phyloP scores from a whole-genome alignment of 2,888 invertebrate genomes.

The Ferrisia virgata region DNA sequence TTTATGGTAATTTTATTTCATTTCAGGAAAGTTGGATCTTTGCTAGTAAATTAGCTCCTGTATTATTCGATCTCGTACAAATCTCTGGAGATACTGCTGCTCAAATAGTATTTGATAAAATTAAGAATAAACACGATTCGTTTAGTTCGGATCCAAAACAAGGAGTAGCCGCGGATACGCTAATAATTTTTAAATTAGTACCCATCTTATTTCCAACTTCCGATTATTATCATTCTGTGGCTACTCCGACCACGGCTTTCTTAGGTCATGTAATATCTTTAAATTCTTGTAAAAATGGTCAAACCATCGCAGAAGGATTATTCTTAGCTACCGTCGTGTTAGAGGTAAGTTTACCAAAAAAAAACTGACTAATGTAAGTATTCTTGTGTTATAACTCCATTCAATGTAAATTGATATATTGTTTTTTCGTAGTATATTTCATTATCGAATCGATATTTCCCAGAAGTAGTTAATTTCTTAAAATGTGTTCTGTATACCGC shows the following conservation, averaged over 20 bases:
- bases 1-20: constrained; percentile 7
- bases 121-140: constrained; percentile 68
- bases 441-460: constrained; percentile 75
- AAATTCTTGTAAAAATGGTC: constrained; percentile 62
- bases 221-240: constrained; percentile 83
- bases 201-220: constrained; percentile 82
- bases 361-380: not conserved
- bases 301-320: constrained; percentile 73
- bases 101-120: constrained; percentile 63
- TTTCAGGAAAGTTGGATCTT: constrained; percentile 50
- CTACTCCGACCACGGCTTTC: constrained; percentile 78
- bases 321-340: constrained; percentile 69
- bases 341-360: constrained; percentile 59
- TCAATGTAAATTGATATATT: too few species aligned
- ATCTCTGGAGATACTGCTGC: constrained; percentile 67
- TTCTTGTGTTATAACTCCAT: too few species aligned
- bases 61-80: constrained; percentile 67
- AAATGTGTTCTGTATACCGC: constrained; percentile 53
- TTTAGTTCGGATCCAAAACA: constrained; percentile 54
- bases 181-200: constrained; percentile 78
- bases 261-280: constrained; percentile 74
- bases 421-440: constrained; percentile 63
- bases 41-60: constrained; percentile 54
- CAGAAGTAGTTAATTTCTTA: constrained; percentile 76
- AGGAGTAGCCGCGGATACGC: constrained; percentile 34